Evolutionary conservation across 1,140 invertebrate species (phyloP).

Genomic region (Zaprionus camerounensis): DNA sequence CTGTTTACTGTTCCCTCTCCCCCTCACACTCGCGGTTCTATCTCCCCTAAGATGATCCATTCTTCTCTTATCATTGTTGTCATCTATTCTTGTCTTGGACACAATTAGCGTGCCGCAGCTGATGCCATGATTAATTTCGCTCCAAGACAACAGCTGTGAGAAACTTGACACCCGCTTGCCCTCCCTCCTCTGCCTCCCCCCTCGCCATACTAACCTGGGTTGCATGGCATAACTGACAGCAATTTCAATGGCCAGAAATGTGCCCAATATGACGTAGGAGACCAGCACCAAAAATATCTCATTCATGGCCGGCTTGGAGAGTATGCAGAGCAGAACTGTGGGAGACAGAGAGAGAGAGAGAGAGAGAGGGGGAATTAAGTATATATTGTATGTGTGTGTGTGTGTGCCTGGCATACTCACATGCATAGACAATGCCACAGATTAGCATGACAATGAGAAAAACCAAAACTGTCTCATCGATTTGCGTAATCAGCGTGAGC

Average conservation of each 20-base stretch:
- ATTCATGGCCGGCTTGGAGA: constrained; percentile 93
- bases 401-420: constrained; percentile 80
- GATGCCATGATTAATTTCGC: constrained; percentile 61
- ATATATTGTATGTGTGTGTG: not conserved
- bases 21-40: not conserved
- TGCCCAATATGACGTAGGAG: constrained; percentile 91
- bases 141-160: constrained; percentile 43
- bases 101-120: constrained; percentile 66
- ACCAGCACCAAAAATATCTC: constrained; percentile 93
- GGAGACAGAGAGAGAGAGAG: not conserved
- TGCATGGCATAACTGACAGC: constrained; percentile 85
- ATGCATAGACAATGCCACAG: constrained; percentile 84
- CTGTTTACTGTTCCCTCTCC: too few species aligned
- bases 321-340: constrained; percentile 89
- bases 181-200: not conserved
- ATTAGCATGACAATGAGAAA: constrained; percentile 85
- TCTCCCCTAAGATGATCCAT: not conserved
- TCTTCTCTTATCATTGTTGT: constrained; percentile 19
- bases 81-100: constrained; percentile 20
- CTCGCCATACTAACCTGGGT: constrained; percentile 78
- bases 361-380: not conserved
- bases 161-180: not conserved
- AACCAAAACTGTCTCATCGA: constrained; percentile 82
- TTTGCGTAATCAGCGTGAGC: constrained; percentile 56
- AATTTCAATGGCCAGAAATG: constrained; percentile 89